Evolutionary conservation across 2,797 vertebrate species (phyloP).

Genomic region (Sebastes iracundus): DNA sequence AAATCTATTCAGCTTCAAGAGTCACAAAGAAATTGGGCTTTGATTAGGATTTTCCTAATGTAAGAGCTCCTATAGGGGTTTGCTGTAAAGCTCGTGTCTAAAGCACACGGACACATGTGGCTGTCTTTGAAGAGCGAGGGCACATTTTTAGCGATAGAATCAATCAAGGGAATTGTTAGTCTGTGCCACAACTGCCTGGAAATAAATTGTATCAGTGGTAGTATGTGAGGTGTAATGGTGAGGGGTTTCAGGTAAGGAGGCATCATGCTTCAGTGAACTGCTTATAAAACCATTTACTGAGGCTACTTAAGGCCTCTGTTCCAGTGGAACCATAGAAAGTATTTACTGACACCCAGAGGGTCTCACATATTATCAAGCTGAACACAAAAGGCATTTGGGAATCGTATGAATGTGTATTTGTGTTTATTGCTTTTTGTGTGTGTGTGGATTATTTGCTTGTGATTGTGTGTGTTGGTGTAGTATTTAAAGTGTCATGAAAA

Average conservation of each 20-base stretch:
- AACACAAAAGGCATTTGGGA: slow-evolving; percentile 30
- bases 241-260: slow-evolving; percentile 43
- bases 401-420: slow-evolving; percentile 4
- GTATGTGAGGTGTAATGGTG: slow-evolving; percentile 55
- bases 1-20: slow-evolving; percentile 29
- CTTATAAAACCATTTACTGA: slow-evolving; percentile 56
- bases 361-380: slow-evolving; percentile 27
- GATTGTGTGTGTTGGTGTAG: not conserved
- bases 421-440: slow-evolving; percentile 8
- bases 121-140: slow-evolving; percentile 30
- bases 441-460: slow-evolving; percentile 9
- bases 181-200: slow-evolving; percentile 43
- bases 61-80: not conserved
- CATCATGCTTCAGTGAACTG: slow-evolving; percentile 45
- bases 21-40: slow-evolving; percentile 4
- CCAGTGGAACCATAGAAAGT: slow-evolving; percentile 34
- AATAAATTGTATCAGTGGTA: slow-evolving; percentile 59
- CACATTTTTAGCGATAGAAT: slow-evolving; percentile 33
- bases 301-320: slow-evolving; percentile 43
- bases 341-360: slow-evolving; percentile 44
- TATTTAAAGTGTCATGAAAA: slow-evolving; percentile 23
- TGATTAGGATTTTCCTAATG: slow-evolving; percentile 43
- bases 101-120: slow-evolving; percentile 17
- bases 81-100: slow-evolving; percentile 21
- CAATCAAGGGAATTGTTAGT: slow-evolving; percentile 41